Conservation (phyloP, 2,113 vertebrate genomes). For the Ptilorrhoa leucosticta region DNA sequence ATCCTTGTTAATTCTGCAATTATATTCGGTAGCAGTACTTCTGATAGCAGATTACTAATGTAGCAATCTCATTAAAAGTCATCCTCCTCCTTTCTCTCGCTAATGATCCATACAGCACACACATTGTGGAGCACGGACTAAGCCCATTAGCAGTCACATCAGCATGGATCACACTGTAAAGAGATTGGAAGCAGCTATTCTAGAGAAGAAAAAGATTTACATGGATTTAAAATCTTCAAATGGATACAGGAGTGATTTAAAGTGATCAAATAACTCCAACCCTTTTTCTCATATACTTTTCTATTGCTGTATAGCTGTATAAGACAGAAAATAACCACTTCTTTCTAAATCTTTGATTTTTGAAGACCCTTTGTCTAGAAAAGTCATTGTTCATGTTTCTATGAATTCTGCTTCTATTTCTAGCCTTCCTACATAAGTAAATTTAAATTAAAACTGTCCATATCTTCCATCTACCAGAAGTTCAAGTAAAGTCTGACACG, state of each 20-base stretch:
- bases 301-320: background rate
- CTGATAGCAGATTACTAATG: conserved; percentile 16
- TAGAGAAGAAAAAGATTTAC: background rate
- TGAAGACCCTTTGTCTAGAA: background rate
- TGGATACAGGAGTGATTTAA: background rate
- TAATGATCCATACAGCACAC: conserved; percentile 10
- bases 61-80: conserved; percentile 19
- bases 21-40: conserved; percentile 13
- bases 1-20: conserved; percentile 22
- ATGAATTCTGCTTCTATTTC: background rate
- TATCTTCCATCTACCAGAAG: background rate
- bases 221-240: conserved; percentile 19
- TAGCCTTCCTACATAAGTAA: background rate
- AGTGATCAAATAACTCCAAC: background rate
- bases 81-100: conserved; percentile 17
- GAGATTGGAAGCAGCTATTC: background rate
- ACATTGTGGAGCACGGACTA: background rate
- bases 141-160: conserved; percentile 22
- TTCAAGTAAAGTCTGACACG: background rate
- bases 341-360: background rate
- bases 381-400: background rate
- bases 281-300: background rate
- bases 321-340: background rate
- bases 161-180: background rate
- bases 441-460: background rate